Base-by-base conservation (phyloP, 1,140 invertebrate species). In the Procambarus clarkii region DNA sequence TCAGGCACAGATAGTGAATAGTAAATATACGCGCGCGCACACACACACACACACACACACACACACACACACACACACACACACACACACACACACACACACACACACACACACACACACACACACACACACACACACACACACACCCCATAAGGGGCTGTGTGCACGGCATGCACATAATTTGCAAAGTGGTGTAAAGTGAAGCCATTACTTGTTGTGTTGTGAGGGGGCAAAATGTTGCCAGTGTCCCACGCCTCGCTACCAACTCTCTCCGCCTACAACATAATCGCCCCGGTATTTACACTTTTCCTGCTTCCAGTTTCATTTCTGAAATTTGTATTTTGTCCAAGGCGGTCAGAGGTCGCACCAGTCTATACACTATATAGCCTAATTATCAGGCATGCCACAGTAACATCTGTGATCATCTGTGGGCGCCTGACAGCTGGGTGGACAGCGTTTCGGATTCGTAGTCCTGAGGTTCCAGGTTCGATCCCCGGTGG, bases 31-130 rank as follows among this genome's bases (percentile, higher is more conserved):
- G 13, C 7, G 50, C 50, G 13, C 7, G 50, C 50, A 54, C 7
- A 11, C 50, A 21, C 79, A 81, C 13, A 71, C 69, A 85, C 60
- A 71, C 60, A 71, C 60, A 74, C 64, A 45, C 34, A 48, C 58
- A 84, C 82, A 84, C 82, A 77, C 48, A 86, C 48, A 77, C 45
- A 86, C 71, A 86, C 74, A 86, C 64, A 86, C 74, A 86, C 74
- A 86, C 48, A 86, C 74, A 86, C 48, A 86, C 74, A 76, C 21
- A 24, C 71, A 24, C 71, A 76, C 71, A 76, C 71, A 76, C 71
- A 78, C n/a, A 78, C 76, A 18, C 76, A 78, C 76, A 78, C 76
- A 78, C 76, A 78, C 76, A 78, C 76, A 78, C 76, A 34, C 80
- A 18, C 80, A 85, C 48, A 85, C 83, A 45, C 83, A 85, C 82